Conservation (phyloP, 2,113 vertebrate species). For the Melanerpes aurifrons region DNA sequence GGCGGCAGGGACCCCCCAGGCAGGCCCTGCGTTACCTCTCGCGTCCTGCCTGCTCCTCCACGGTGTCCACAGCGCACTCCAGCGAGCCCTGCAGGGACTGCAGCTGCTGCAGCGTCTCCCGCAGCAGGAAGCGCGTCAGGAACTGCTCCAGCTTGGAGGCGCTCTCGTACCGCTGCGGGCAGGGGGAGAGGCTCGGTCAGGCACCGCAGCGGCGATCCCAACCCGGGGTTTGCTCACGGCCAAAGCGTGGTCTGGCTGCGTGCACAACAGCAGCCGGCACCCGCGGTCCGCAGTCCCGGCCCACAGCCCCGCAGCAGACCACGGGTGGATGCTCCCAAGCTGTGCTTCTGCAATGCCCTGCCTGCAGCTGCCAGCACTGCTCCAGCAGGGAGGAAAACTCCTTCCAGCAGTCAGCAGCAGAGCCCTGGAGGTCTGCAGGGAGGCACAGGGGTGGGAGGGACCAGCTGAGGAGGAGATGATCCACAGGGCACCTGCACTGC, state of each 20-base stretch:
- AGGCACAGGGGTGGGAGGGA: background rate
- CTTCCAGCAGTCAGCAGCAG: background rate
- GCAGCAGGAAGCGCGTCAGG: conserved; percentile 93
- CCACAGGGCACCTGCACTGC: rapidly evolving
- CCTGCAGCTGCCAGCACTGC: background rate
- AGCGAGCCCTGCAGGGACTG: conserved; percentile 92
- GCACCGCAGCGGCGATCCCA: rapidly evolving
- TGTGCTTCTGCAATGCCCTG: background rate
- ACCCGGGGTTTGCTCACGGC: background rate
- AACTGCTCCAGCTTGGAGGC: conserved; percentile 95
- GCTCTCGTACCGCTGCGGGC: conserved; percentile 87
- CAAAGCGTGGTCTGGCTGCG: background rate
- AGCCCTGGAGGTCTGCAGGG: rapidly evolving
- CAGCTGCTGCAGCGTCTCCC: conserved; percentile 92
- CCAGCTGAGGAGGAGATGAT: background rate
- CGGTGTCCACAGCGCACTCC: conserved; percentile 91
- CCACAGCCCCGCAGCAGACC: background rate
- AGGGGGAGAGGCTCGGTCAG: background rate
- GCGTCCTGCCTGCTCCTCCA: conserved; percentile 87
- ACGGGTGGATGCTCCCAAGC: background rate
- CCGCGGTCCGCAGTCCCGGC: too few species aligned
- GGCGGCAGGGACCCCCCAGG: too few species aligned
- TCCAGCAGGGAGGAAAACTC: background rate
- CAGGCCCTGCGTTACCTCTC: conserved; percentile 69
- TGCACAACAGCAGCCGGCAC: background rate